Evolutionary conservation across 1,140 invertebrate species (phyloP).

Genomic region (Drosophila orena): DNA sequence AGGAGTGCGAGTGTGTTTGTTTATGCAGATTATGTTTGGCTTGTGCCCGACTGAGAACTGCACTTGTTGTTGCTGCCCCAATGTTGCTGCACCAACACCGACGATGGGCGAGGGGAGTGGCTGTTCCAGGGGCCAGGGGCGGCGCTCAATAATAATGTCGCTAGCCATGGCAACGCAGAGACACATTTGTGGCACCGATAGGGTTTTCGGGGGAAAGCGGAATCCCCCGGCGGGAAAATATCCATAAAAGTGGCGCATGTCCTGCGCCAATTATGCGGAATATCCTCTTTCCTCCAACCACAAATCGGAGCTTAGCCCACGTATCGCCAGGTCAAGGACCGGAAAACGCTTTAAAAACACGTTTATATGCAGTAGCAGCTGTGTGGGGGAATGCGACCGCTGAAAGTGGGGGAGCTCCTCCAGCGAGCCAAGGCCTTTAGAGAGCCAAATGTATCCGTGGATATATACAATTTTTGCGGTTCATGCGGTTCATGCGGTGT

Average conservation of each 20-base stretch:
- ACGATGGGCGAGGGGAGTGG: slow-evolving; percentile 8
- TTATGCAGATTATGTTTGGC: slow-evolving; percentile 54
- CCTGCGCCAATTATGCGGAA: slow-evolving; percentile 48
- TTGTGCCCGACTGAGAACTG: slow-evolving; percentile 8
- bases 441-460: too few species aligned
- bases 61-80: slow-evolving; percentile 21
- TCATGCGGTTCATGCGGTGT: too few species aligned
- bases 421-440: too few species aligned
- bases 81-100: slow-evolving; percentile 29
- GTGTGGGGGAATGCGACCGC: too few species aligned
- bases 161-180: slow-evolving; percentile 49
- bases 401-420: too few species aligned
- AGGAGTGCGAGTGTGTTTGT: slow-evolving; percentile 41
- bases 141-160: slow-evolving; percentile 42
- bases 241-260: slow-evolving; percentile 20
- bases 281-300: slow-evolving; percentile 10
- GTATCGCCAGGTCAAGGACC: background rate
- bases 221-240: background rate
- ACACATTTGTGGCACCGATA: slow-evolving; percentile 28
- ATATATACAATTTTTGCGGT: too few species aligned
- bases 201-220: background rate
- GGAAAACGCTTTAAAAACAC: background rate
- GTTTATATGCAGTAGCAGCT: background rate
- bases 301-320: slow-evolving; percentile 5
- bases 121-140: background rate